Percentiles rank a stretch among this genome's conserved stretches.
Evolutionary conservation across 2,113 vertebrate species (phyloP).

Genomic region (Oryzias celebensis): DNA sequence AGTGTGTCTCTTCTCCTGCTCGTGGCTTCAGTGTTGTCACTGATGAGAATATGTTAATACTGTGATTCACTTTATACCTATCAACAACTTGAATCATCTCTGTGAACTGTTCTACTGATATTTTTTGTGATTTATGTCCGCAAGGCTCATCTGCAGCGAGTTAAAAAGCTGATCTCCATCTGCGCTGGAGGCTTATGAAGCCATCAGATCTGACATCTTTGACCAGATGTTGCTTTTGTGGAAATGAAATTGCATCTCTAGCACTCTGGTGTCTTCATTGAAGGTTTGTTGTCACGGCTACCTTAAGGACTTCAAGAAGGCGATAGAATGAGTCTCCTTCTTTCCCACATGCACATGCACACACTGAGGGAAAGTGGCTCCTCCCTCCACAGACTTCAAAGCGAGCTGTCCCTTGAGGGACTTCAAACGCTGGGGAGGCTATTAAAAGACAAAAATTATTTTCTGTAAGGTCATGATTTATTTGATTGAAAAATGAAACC

Average conservation of each 20-base stretch:
- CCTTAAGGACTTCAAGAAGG: conserved; percentile 32
- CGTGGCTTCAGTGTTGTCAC: background rate
- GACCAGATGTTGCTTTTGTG: background rate
- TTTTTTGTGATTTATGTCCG: background rate
- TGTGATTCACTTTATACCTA: background rate
- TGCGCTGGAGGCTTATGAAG: background rate
- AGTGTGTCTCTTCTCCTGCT: background rate
- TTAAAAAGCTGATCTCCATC: background rate
- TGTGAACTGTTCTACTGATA: background rate
- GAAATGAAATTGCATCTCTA: conserved; percentile 1
- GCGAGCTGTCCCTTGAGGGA: conserved; percentile 59
- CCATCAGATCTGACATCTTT: background rate
- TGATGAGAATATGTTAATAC: background rate
- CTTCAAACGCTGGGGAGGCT: conserved; percentile 74
- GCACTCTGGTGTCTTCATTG: conserved; percentile 6
- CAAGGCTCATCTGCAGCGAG: too few species aligned
- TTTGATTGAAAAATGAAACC: conserved; percentile 82
- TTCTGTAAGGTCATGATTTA: conserved; percentile 78
- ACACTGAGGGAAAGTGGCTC: conserved; percentile 30
- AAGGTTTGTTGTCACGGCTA: conserved; percentile 11
- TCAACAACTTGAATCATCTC: background rate
- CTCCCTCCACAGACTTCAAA: conserved; percentile 65
- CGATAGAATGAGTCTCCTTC: conserved; percentile 24
- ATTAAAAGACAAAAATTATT: conserved; percentile 78
- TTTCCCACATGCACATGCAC: conserved; percentile 10